Evolutionary conservation across 2,797 vertebrate species (phyloP).

Genomic region (Anguilla megastoma): DNA sequence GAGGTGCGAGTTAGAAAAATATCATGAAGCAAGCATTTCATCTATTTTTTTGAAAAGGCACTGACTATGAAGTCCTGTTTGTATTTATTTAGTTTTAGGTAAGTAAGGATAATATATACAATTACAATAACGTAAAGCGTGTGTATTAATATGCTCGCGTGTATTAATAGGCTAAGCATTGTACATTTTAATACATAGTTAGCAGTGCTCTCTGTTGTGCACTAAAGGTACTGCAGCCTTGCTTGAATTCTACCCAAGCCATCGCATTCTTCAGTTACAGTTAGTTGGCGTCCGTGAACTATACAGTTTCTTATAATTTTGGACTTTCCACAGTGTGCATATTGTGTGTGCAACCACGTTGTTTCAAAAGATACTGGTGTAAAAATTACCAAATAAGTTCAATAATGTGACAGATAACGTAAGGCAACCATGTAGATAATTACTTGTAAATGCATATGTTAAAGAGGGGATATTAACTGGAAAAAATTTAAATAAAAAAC

Average conservation of each 20-base stretch:
- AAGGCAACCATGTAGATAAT: not conserved
- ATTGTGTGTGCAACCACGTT: not conserved
- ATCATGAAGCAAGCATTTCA: not conserved
- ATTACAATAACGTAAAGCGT: not conserved
- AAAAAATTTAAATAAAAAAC: not conserved
- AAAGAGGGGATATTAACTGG: not conserved
- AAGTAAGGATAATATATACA: not conserved
- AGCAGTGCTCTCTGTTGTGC: conserved; percentile 22
- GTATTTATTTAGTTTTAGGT: not conserved
- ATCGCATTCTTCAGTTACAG: not conserved
- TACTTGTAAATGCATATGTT: not conserved
- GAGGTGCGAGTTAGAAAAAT: not conserved
- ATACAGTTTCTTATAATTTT: not conserved
- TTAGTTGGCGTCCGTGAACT: not conserved
- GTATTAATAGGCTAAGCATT: not conserved
- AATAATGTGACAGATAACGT: not conserved
- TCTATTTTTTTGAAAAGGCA: not conserved
- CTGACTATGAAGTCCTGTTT: not conserved
- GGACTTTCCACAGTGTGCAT: not conserved
- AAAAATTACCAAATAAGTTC: not conserved
- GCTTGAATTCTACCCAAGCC: not conserved
- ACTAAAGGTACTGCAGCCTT: conserved; percentile 10
- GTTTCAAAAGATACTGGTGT: not conserved
- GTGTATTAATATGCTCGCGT: not conserved
- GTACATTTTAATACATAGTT: not conserved